Percentiles rank a stretch among this genome's conserved stretches.
These are phyloP conservation scores for Brotogeris chrysoptera DNA, from an alignment of 2,797 vertebrate genomes.

Conservation along the genomic window DNA sequence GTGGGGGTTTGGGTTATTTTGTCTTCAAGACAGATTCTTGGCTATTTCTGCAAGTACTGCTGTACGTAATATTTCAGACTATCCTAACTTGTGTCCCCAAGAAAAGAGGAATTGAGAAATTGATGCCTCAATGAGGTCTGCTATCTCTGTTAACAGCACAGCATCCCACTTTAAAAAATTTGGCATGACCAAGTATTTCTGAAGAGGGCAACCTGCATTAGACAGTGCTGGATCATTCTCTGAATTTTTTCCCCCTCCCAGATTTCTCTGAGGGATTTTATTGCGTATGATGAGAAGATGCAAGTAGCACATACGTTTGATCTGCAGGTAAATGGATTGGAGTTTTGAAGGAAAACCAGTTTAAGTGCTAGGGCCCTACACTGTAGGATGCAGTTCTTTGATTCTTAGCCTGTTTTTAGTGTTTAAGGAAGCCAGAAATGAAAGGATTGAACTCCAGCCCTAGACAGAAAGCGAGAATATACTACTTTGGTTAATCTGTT, in stretches of 20 bases:
- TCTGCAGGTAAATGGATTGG: neutral
- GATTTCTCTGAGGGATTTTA: neutral
- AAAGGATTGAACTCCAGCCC: neutral
- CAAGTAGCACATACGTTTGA: neutral
- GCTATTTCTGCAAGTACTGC: neutral
- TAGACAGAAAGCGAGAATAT: neutral
- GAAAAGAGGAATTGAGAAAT: neutral
- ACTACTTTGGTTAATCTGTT: neutral
- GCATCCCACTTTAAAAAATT: neutral
- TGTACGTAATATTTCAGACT: neutral
- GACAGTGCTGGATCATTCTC: neutral
- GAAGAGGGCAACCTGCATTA: neutral
- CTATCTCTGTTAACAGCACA: neutral
- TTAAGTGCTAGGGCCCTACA: neutral
- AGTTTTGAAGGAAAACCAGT: neutral
- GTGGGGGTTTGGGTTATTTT: neutral
- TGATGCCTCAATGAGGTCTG: neutral
- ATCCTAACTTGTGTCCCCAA: neutral
- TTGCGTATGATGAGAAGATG: neutral
- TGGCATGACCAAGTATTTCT: neutral
- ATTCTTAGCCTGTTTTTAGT: neutral
- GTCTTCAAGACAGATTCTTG: neutral
- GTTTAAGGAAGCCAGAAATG: neutral
- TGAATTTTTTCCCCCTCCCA: rapidly evolving
- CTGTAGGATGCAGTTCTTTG: neutral